These are phyloP conservation scores for Dicentrarchus labrax DNA, from an alignment of 2,113 vertebrate species.

Conservation along the genomic window DNA sequence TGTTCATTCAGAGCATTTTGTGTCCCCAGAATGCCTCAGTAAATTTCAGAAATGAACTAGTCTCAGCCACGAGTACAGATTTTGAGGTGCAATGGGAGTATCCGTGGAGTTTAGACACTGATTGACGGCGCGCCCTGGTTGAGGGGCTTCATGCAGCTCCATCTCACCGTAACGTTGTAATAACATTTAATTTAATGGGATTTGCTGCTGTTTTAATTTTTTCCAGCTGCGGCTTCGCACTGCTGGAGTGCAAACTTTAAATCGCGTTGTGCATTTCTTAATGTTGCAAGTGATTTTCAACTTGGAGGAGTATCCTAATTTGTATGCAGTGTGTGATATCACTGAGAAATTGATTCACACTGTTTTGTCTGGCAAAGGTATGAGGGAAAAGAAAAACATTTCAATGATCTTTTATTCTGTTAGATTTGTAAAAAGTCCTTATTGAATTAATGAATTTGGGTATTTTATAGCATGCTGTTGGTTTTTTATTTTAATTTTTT, in stretches of 20 bases:
- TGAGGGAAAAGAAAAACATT: background rate
- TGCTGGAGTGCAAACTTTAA: slow-evolving; percentile 28
- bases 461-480: background rate
- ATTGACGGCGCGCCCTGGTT: slow-evolving; percentile 46
- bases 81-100: slow-evolving; percentile 34
- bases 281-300: slow-evolving; percentile 2
- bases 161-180: slow-evolving; percentile 11
- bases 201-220: slow-evolving; percentile 43
- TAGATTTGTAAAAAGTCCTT: background rate
- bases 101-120: slow-evolving; percentile 61
- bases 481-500: background rate
- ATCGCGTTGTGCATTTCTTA: slow-evolving; percentile 22
- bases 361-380: background rate
- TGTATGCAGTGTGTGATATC: slow-evolving; percentile 21
- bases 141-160: slow-evolving; percentile 53
- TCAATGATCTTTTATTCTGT: background rate
- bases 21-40: background rate
- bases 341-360: background rate
- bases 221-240: slow-evolving; percentile 4
- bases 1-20: background rate
- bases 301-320: slow-evolving; percentile 23
- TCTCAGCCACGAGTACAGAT: background rate
- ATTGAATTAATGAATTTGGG: background rate
- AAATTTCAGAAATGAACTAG: background rate
- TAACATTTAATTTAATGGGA: slow-evolving; percentile 47